phyloP scores from a whole-genome alignment of 1,140 invertebrate species.

The Euura saliciscinereae region DNA sequence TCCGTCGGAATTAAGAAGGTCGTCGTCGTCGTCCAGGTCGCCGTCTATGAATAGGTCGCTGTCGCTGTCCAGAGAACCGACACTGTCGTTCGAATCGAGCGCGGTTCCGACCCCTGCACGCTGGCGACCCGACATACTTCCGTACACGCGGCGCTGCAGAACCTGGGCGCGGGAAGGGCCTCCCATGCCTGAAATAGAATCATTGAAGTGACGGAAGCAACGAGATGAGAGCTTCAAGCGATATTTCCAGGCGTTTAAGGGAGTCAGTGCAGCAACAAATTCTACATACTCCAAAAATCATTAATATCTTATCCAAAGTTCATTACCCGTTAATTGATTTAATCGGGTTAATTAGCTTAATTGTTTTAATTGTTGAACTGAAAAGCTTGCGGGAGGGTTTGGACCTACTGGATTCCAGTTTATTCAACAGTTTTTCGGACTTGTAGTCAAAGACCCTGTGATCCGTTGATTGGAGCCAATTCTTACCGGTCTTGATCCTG shows the following conservation, averaged over 20 bases:
- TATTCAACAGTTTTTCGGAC: constrained; percentile 13
- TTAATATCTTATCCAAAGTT: too few relatives aligned
- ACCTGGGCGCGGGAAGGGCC: constrained; percentile 45
- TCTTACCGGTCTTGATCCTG: constrained; percentile 31
- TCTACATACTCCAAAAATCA: too few relatives aligned
- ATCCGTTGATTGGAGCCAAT: constrained; percentile 12
- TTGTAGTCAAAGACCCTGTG: constrained; percentile 21
- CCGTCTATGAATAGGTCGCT: constrained; percentile 61
- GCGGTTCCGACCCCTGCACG: constrained; percentile 34
- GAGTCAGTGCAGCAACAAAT: too few relatives aligned
- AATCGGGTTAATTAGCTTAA: background rate
- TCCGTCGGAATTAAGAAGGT: constrained; percentile 45
- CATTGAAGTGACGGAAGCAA: too few relatives aligned
- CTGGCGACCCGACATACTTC: constrained; percentile 60
- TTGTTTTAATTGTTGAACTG: background rate
- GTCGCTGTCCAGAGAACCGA: constrained; percentile 57
- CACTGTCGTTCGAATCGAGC: constrained; percentile 52
- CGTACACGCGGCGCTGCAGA: constrained; percentile 57
- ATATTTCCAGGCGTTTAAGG: too few relatives aligned
- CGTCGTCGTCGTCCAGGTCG: constrained; percentile 54
- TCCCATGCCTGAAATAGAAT: constrained; percentile 25
- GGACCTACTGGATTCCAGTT: constrained; percentile 12
- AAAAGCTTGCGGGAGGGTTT: constrained; percentile 16
- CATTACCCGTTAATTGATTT: background rate
- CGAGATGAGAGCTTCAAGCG: too few relatives aligned